Evolutionary conservation across 2,113 vertebrate species (phyloP).

Genomic region (Bufo gargarizans): DNA sequence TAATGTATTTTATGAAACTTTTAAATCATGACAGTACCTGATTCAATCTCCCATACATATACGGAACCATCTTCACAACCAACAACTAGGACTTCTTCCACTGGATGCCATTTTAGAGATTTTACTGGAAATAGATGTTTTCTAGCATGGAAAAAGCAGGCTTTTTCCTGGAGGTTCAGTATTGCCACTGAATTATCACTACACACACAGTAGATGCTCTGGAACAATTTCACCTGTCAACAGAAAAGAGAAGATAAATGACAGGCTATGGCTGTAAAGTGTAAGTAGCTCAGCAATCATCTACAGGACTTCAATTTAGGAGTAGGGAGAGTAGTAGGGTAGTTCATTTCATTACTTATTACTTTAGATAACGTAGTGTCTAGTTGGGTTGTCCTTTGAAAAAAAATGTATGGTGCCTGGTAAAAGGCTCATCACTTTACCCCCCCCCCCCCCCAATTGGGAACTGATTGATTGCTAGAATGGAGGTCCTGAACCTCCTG

Average conservation of each 20-base stretch:
- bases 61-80: conserved; percentile 75
- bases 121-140: conserved; percentile 79
- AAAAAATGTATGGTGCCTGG: no score
- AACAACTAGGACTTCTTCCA: conserved; percentile 75
- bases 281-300: background rate
- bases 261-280: background rate
- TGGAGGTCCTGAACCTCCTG: no score
- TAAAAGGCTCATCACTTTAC: no score
- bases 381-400: no score
- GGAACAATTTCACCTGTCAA: conserved; percentile 66
- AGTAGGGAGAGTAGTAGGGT: background rate
- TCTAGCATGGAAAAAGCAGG: conserved; percentile 72
- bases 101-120: conserved; percentile 70
- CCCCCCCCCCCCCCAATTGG: no score
- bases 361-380: background rate
- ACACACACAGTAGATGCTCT: conserved; percentile 73
- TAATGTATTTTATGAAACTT: background rate
- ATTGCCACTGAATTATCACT: conserved; percentile 74
- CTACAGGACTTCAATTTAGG: no score
- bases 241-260: background rate
- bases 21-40: conserved; percentile 67
- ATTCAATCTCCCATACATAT: conserved; percentile 81
- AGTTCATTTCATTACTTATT: background rate
- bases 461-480: no score
- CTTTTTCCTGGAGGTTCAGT: conserved; percentile 71